Base-by-base conservation (phyloP, 2,888 invertebrate species). In the Trissolcus japonicus region DNA sequence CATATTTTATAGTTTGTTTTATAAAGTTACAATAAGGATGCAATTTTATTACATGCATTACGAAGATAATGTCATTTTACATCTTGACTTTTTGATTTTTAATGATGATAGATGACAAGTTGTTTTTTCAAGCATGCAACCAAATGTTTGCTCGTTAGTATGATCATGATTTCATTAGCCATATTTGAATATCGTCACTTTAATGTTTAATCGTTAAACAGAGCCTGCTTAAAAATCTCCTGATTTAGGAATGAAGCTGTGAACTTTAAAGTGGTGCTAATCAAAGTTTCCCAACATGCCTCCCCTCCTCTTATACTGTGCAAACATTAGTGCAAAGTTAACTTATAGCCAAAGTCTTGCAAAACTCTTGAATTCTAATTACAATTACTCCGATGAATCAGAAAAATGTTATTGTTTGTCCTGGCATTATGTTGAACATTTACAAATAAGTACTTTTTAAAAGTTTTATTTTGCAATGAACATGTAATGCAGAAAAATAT, bases 221-320 rank as follows among this genome's bases (percentile, higher is more conserved):
- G 1, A 43, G 41, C 6, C 4, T 51, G 11, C 1, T 51, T 6
- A 51, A 50, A 35, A 60, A 63, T 41, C 21, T 29, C 4, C 14
- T 13, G 48, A 16, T 29, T 55, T 48, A 17, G 56, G 35, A 35
- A 48, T n/a, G 65, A 48, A 65, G 25, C 65, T 19, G 56, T 65
- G 54, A 57, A 66, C 50, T 51, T 66, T 50, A 51, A 59, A 66
- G 50, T 51, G 57, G 57, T 41, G 14, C 56, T 66, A 66, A 66
- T 66, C 57, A 66, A 66, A 66, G 66, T 66, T 66, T 66, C 40
- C 16, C 14, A 56, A 57, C 66, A 51, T 50, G 14, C 46, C 50
- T 66, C 51, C 6, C 17, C 51, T 1, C 9, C 51, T 11, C 6
- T 11, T 21, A 6, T 6, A 11, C 56, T 50, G 17, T 40, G 50